Base-by-base conservation (phyloP, 2,888 invertebrate species). In the Mayetiola destructor region DNA sequence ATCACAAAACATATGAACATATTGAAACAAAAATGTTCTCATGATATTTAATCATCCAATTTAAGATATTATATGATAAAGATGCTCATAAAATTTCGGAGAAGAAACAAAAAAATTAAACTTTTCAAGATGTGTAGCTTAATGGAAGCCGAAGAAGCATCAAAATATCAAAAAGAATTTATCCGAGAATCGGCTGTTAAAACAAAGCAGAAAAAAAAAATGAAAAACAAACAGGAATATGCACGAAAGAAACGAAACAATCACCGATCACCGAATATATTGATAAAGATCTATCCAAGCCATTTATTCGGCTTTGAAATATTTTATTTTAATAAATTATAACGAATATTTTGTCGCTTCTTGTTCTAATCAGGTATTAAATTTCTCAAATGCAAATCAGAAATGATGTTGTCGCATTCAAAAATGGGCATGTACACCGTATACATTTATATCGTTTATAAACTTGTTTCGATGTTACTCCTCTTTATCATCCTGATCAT, bases 341-440 rank as follows among this genome's bases (percentile, higher is more conserved):
- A n/a, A 48, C 48, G 48, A 48, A 48, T 48, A 48, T 48, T 48
- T 48, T 48, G 48, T 48, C 48, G 48, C 48, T 48, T 27, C 48
- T 48, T 48, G 48, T 48, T 48, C 48, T 48, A 48, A 48, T 48
- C 48, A 48, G 48, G 48, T 48, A 48, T 48, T 16, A 48, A 48
- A 48, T 48, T 48, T 48, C 48, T 48, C 48, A 48, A 48, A 48
- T 48, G 48, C 48, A 48, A 48, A 48, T 48, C 27, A 48, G 48
- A n/a, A 2, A 1, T n/a, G n/a, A 3, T 48, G 14, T 48, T 12
- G n/a, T n/a, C 23, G 23, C 32, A 12, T 42, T 23, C 10, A 23
- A n/a, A 12, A 9, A 32, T 48, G 21, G 12, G 3, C 48, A n/a
- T n/a, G n/a, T n/a, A n/a, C n/a, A n/a, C n/a, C n/a, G n/a, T n/a